Evolutionary conservation across 2,888 invertebrate species (phyloP), one percentile per base, ranked within the genome.

Genomic region (Pachydiplax longipennis): DNA sequence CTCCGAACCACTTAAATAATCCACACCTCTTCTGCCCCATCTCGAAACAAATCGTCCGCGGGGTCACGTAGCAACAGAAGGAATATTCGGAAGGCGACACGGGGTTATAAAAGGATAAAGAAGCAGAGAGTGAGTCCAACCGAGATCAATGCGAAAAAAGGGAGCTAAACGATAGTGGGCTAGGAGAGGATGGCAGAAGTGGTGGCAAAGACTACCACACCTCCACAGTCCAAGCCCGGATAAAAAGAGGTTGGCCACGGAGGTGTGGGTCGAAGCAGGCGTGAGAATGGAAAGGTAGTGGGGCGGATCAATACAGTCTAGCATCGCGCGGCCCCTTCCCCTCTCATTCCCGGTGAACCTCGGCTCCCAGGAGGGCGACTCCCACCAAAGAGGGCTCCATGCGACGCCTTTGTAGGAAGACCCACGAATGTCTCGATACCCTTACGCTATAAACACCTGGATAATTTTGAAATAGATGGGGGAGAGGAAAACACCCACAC

Each of bases 131-230:
- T 15, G 81, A 18, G 81, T 35, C 40, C 80, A 90, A 90, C 73
- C 90, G 82, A 81, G 91, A 90, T 90, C 80, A 65, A 90, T 90
- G 80, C n/a, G 35, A 92, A 92, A 92, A n/a, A 92, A 91, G 92
- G 92, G 92, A 91, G 91, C 91, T 90, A 91, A 90, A 91, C 91
- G 91, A 91, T 91, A 40, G 87, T 83, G 61, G 37, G 37, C 37
- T 61, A 0, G 61, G 61, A 5, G n/a, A 22, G 61, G 25, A 25
- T n/a, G 65, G 22, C 25, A 12, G 25, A 25, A 31, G 73, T 31
- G 25, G 73, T 31, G 73, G 73, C 73, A 73, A 73, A 73, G 73
- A 31, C 25, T 65, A 65, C 65, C 65, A 65, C 65, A 65, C 65
- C 65, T 53, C 53, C 31, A 31, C 73, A 31, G 73, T 73, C 73